A percentile compares a stretch with the other conserved stretches of the same genome.
phyloP scores from a whole-genome alignment of 2,888 invertebrate species.

The Pheosia tremula region DNA sequence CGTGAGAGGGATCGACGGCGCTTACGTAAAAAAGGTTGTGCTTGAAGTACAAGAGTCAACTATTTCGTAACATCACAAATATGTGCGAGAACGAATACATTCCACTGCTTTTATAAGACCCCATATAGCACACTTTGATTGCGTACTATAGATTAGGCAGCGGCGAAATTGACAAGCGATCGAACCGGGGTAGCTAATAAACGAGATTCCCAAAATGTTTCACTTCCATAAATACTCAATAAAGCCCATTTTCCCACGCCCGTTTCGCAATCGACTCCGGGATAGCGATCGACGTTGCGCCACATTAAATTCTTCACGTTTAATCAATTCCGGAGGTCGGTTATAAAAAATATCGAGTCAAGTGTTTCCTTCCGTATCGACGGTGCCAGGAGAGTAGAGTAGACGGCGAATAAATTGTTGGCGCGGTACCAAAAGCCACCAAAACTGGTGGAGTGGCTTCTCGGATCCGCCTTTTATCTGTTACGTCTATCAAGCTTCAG shows the following conservation, averaged over 20 bases:
- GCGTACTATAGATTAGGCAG: slow-evolving; percentile 49
- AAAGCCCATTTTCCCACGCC: slow-evolving; percentile 63
- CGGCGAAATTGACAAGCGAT: slow-evolving; percentile 60
- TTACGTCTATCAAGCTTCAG: slow-evolving; percentile 73
- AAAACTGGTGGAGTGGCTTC: slow-evolving; percentile 69
- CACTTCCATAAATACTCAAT: slow-evolving; percentile 64
- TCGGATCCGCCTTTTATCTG: slow-evolving; percentile 81
- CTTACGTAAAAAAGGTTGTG: no score
- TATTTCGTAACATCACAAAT: not conserved
- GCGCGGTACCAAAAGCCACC: slow-evolving; percentile 77
- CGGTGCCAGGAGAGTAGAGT: slow-evolving; percentile 54
- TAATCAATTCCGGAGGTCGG: slow-evolving; percentile 69
- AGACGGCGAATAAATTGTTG: slow-evolving; percentile 79
- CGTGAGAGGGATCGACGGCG: no score
- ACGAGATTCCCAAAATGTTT: slow-evolving; percentile 66
- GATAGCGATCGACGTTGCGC: slow-evolving; percentile 60
- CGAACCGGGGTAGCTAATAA: slow-evolving; percentile 58
- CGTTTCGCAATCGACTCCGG: slow-evolving; percentile 60
- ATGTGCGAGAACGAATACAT: not conserved
- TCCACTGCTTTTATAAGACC: not conserved
- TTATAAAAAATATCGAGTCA: slow-evolving; percentile 67
- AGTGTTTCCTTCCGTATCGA: slow-evolving; percentile 70
- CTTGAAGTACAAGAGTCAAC: no score
- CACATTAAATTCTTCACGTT: slow-evolving; percentile 78
- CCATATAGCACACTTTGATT: slow-evolving; percentile 36